Conservation (phyloP, 1,140 invertebrate genomes). For the Amyelois transitella region DNA sequence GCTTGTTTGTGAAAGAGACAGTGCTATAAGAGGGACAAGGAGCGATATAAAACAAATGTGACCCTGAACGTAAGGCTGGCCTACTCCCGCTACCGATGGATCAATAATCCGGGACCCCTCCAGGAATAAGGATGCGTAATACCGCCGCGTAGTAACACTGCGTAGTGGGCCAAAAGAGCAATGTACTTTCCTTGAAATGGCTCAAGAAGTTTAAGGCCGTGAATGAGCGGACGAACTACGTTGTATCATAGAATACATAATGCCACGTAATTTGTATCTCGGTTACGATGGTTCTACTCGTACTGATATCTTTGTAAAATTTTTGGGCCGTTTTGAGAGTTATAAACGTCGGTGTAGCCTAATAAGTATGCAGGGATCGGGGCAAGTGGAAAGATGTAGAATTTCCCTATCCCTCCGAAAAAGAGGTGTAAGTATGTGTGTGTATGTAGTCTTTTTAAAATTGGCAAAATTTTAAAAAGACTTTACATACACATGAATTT, state of each 20-base stretch:
- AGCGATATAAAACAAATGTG: slow-evolving; percentile 51
- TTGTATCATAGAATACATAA: neutral
- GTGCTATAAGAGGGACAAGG: slow-evolving; percentile 21
- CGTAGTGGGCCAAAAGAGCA: neutral
- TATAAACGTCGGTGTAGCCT: too few species aligned
- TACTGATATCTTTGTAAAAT: too few species aligned
- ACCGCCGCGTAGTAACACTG: slow-evolving; percentile 4
- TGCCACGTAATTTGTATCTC: too few species aligned
- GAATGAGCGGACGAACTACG: neutral
- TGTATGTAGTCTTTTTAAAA: too few species aligned
- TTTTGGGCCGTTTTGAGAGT: too few species aligned
- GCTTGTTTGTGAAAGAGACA: slow-evolving; percentile 28
- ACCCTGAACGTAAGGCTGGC: slow-evolving; percentile 49
- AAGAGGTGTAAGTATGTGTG: too few species aligned
- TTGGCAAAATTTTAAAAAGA: too few species aligned
- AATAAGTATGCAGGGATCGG: too few species aligned
- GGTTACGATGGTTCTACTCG: too few species aligned
- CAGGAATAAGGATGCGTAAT: neutral
- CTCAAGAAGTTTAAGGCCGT: neutral
- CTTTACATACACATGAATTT: too few species aligned
- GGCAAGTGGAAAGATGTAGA: too few species aligned
- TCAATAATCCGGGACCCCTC: slow-evolving; percentile 32
- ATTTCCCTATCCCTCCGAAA: too few species aligned
- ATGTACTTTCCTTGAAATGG: neutral
- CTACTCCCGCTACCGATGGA: slow-evolving; percentile 26